Evolutionary conservation across 2,113 vertebrate species (phyloP).

Genomic region (Datnioides undecimradiatus): DNA sequence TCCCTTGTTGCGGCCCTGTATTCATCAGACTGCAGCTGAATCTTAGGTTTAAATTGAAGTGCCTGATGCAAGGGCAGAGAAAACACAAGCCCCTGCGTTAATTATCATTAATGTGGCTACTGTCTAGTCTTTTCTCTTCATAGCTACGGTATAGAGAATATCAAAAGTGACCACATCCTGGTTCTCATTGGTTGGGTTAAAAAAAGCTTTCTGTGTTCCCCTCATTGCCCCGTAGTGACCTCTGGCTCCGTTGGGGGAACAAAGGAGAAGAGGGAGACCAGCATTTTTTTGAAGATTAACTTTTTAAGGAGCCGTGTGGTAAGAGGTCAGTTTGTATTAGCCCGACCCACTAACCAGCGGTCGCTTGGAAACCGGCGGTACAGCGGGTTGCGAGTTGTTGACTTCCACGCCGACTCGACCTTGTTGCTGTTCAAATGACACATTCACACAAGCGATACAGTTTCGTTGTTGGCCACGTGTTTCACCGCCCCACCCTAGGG

Average conservation of each 20-base stretch:
- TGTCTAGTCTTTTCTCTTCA: neutral
- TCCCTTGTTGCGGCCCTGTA: neutral
- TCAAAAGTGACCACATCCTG: conserved; percentile 4
- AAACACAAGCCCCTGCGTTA: too few species aligned
- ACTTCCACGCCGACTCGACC: conserved; percentile 1
- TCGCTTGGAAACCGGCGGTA: conserved; percentile 42
- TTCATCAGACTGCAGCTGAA: neutral
- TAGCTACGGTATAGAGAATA: neutral
- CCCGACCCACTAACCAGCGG: neutral
- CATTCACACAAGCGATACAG: neutral
- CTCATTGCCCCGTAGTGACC: conserved; percentile 29
- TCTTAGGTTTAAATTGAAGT: neutral
- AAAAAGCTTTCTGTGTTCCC: conserved; percentile 24
- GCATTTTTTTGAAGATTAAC: conserved; percentile 66
- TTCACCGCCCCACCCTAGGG: neutral
- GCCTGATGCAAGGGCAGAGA: neutral
- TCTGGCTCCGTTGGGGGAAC: conserved; percentile 16
- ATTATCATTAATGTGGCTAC: too few species aligned
- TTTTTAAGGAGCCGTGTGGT: conserved; percentile 30
- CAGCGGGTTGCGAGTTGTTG: conserved; percentile 32
- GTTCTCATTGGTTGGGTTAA: conserved; percentile 9
- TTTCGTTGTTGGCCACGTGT: neutral
- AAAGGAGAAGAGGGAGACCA: conserved; percentile 46
- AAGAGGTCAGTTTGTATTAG: conserved; percentile 8
- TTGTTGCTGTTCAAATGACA: conserved; percentile 35